Evolutionary conservation across 2,113 vertebrate species (phyloP), one percentile per base, ranked within the genome.

Genomic region (Calidris pugnax): DNA sequence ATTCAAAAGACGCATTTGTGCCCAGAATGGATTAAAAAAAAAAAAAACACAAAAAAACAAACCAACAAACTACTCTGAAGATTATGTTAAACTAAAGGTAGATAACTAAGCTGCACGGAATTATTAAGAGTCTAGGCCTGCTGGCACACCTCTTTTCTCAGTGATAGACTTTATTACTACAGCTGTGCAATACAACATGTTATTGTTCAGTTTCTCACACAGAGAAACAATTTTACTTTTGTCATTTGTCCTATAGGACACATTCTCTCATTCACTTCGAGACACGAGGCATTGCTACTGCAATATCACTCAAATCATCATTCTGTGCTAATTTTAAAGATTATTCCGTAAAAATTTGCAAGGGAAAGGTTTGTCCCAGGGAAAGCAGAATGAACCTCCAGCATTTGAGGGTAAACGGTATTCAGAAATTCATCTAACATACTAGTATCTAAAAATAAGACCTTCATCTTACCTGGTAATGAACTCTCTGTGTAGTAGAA

Each of bases 381-480:
- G 41, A 75, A 85, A 68, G 45, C 51, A 73, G 45, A 91, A 87
- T 1, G 4, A 86, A 59, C 24, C 21, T 90, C 41, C 33, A 60
- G 33, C 12, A 32, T 74, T 66, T 75, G 10, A 85, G 19, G 22
- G 24, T 32, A 76, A 73, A n/a, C 18, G 5, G 53, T 35, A 57
- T 82, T 39, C 18, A 57, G 43, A 95, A 86, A 90, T 50, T 50
- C 14, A 32, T 18, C 30, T 50, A 67, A 67, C 5, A 23, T 24
- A n/a, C 1, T 2, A 6, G 6, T 51, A 21, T 43, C 23, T 60
- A 62, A 80, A 13, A n/a, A 47, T 4, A 47, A 60, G 23, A 12
- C 9, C 14, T 12, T 92, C 84, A 28, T 87, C 91, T 98, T 98
- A 99, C 99, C 99, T 99, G 99, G 67, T 99, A 99, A 97, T 99